Conservation (phyloP, 2,113 vertebrate genomes). For the Chaetops frenatus region DNA sequence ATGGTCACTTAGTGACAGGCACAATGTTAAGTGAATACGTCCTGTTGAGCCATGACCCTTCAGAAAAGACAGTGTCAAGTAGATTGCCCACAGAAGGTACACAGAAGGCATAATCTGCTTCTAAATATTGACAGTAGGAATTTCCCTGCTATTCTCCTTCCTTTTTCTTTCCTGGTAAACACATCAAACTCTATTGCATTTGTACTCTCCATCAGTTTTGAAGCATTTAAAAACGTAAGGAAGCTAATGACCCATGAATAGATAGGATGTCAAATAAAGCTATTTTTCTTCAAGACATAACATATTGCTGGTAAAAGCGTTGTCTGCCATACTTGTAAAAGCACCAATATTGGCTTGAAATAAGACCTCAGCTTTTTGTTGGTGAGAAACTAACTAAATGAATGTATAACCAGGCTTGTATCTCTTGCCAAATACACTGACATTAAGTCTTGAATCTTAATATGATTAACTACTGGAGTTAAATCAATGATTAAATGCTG, state of each 20-base stretch:
- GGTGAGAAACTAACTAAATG: background rate
- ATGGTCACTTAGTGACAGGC: conserved; percentile 63
- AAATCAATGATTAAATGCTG: background rate
- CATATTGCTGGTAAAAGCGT: background rate
- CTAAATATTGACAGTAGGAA: conserved; percentile 51
- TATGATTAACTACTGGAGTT: background rate
- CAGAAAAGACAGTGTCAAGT: conserved; percentile 56
- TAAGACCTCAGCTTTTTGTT: background rate
- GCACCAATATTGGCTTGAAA: background rate
- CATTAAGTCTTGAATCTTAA: background rate
- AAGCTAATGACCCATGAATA: conserved; percentile 1
- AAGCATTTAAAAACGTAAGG: background rate
- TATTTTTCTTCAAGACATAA: conserved; percentile 2
- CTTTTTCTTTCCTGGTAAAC: conserved; percentile 33
- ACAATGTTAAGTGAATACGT: conserved; percentile 63
- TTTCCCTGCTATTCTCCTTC: conserved; percentile 5
- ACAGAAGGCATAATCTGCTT: background rate
- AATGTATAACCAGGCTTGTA: background rate
- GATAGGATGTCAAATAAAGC: conserved; percentile 20
- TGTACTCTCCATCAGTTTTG: background rate
- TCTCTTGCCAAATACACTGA: background rate
- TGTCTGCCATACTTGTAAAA: background rate
- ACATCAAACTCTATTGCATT: conserved; percentile 28
- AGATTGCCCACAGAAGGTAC: conserved; percentile 27
- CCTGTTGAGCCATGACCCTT: conserved; percentile 67